A percentile compares a stretch with the other conserved stretches of the same genome.
These are phyloP conservation scores for Lindbergichthys nudifrons DNA, from an alignment of 2,797 vertebrate species.

Conservation along the genomic window DNA sequence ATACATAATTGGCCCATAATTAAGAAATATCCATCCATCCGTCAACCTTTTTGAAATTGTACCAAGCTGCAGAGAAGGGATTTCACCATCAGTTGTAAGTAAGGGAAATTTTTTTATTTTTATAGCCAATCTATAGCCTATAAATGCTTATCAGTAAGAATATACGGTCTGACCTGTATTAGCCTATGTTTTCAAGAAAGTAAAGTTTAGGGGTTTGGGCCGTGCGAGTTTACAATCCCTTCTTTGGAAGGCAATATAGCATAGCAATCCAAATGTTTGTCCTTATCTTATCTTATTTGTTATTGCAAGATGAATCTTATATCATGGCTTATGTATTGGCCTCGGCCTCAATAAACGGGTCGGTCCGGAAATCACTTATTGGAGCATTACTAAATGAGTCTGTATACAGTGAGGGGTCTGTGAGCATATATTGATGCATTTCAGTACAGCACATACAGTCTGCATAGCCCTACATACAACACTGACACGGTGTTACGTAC, in stretches of 20 bases:
- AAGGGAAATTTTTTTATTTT: constrained; percentile 18
- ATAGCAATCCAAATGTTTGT: background rate
- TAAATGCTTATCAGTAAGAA: background rate
- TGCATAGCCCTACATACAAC: background rate
- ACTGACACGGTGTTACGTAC: background rate
- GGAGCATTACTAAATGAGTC: background rate
- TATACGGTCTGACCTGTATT: background rate
- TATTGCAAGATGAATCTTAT: background rate
- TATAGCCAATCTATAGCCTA: background rate
- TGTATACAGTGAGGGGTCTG: background rate
- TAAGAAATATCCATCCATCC: too few relatives aligned
- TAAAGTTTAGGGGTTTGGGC: too few relatives aligned
- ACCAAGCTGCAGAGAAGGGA: background rate
- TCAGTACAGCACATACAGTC: background rate
- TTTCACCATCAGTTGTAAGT: constrained; percentile 8
- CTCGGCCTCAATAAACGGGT: background rate
- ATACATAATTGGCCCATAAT: background rate
- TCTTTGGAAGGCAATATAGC: background rate
- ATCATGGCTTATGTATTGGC: background rate
- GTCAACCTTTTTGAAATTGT: background rate
- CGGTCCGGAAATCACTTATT: background rate
- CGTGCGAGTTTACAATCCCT: too few relatives aligned
- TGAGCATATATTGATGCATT: background rate
- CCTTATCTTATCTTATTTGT: background rate
- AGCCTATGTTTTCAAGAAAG: too few relatives aligned